Base-by-base conservation (phyloP, 2,888 invertebrate species). In the Eupeodes luniger region DNA sequence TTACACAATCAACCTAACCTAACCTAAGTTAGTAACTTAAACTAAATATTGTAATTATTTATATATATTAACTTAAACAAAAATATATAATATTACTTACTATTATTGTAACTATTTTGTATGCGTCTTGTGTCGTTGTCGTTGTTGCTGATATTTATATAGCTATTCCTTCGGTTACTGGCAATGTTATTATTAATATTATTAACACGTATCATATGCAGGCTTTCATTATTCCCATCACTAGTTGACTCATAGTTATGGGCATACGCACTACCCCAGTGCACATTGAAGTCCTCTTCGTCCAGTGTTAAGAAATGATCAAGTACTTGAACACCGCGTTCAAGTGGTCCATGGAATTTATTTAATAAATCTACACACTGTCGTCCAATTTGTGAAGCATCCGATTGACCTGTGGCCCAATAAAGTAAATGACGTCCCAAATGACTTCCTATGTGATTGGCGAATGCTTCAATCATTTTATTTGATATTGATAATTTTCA, bases 271-370 rank as follows among this genome's bases (percentile, higher is more conserved):
- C 91, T 92, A 85, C 93, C 93, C 93, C 92, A 93, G 86, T 93
- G 92, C 80, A 92, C 92, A 86, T 90, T 91, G 81, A 93, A 93
- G 83, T 94, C 94, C 70, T 94, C 94, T 84, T 94, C 94, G 85
- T 94, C 93, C 91, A 95, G 93, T 79, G 96, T 95, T 91, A 96
- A 95, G 67, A 96, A 94, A 91, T 95, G 95, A 93, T 96, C 96
- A 92, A 96, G 94, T 91, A 96, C 95, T 90, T 93, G 93, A 79
- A 94, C 94, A 83, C 94, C 94, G 83, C 94, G 92, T 81, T 94
- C 94, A 89, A 94, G 92, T 88, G 93, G 94, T 87, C 91, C 93
- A 90, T 94, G 93, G 90, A 94, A 92, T 91, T 93, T 93, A 81
- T 93, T 93, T 5, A 93, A 92, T 51, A 94, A 93, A 91, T 95